Evolutionary conservation across 1,140 invertebrate genomes (phyloP).

Genomic region (Phortica variegata): DNA sequence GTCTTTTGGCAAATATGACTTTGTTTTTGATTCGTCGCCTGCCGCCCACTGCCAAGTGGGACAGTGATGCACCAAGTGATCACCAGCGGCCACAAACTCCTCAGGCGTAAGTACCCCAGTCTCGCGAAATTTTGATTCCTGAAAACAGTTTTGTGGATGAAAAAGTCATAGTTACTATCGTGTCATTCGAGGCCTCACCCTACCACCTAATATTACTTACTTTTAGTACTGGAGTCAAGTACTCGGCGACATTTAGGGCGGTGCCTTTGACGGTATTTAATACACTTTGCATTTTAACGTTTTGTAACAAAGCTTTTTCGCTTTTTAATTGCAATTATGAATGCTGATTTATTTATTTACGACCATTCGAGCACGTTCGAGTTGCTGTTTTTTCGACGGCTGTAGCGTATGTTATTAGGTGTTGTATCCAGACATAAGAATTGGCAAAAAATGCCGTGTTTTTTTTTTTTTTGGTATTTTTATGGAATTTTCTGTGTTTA

Average conservation of each 20-base stretch:
- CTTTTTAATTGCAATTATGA: too few species aligned
- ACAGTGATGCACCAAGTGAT: conserved; percentile 98
- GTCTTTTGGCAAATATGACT: conserved; percentile 87
- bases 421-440: too few species aligned
- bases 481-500: too few species aligned
- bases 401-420: too few species aligned
- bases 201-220: conserved; percentile 58
- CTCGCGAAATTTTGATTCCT: conserved; percentile 98
- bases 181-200: conserved; percentile 4
- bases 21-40: conserved; percentile 82
- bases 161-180: not conserved
- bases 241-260: conserved; percentile 92
- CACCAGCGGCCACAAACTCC: conserved; percentile 95
- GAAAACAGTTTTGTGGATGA: conserved; percentile 17
- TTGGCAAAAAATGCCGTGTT: too few species aligned
- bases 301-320: too few species aligned
- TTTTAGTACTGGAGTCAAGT: conserved; percentile 94
- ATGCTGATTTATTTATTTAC: too few species aligned
- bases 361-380: too few species aligned
- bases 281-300: conserved; percentile 82
- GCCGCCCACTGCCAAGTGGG: conserved; percentile 98
- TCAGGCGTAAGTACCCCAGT: conserved; percentile 96
- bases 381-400: too few species aligned
- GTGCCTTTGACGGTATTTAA: conserved; percentile 94
- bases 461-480: too few species aligned